Evolutionary conservation across 2,888 invertebrate genomes (phyloP), one percentile per base, ranked within the genome.

Genomic region (Lysandra coridon): DNA sequence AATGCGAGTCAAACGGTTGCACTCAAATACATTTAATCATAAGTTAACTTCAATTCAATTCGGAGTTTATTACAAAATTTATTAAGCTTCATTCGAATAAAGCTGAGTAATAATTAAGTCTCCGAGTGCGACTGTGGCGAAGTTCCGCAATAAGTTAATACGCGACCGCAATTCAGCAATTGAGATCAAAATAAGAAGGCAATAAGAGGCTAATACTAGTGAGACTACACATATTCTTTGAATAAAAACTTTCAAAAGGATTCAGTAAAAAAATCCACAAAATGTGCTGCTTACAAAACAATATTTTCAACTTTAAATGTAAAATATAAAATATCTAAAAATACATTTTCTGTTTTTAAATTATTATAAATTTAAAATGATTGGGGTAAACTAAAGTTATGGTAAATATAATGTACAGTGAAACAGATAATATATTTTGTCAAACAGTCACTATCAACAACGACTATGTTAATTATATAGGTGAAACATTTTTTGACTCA

Each of bases 361-460:
- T 23, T 40, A 74, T 23, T 74, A 2, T 40, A 40, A 40, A 75
- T 49, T 49, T 75, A 75, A 30, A 53, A 74, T 74, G 3, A 57
- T 53, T 14, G 30, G 53, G 14, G 33, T 12, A 30, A 53, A 57
- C 30, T 53, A 57, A 57, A n/a, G 53, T 33, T 33, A 76, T 76
- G 76, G 76, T 76, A 76, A 76, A 75, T 75, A 7, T 75, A 75
- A 76, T 76, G 76, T 76, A 76, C 57, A 76, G 76, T 76, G 76
- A 76, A 76, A 76, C 76, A 76, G 76, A 76, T 57, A 53, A 53
- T 49, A 76, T 74, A 73, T 40, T 53, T 49, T 33, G 30, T 76
- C 57, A 53, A 76, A 76, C 57, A 53, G 75, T 53, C 75, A 75
- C 49, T 49, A 33, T 76, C 76, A 76, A 76, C 57, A 76, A 76